Percentiles rank a stretch among this genome's conserved stretches.
These are phyloP conservation scores for Xenopus tropicalis DNA, from an alignment of 2,113 vertebrate genomes.

Conservation along the genomic window DNA sequence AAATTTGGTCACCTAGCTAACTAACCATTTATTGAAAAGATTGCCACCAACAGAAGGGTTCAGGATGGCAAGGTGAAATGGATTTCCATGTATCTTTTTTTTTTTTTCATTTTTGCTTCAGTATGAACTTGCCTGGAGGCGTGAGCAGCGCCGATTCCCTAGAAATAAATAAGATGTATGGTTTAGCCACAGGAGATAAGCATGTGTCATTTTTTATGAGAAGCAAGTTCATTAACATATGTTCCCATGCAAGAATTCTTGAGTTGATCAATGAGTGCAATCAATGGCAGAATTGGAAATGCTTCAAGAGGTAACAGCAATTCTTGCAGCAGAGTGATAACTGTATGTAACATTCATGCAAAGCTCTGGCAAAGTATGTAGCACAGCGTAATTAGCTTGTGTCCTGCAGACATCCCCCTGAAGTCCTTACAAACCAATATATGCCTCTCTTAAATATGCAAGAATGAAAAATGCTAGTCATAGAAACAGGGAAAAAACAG, in stretches of 20 bases:
- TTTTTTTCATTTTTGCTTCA: not conserved
- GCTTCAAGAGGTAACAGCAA: not conserved
- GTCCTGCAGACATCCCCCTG: not conserved
- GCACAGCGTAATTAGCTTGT: not conserved
- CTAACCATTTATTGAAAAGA: too few relatives aligned
- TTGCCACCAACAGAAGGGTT: too few relatives aligned
- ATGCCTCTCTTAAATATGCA: not conserved
- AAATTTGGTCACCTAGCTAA: too few relatives aligned
- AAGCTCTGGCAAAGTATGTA: not conserved
- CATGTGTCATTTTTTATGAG: not conserved
- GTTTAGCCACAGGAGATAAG: not conserved
- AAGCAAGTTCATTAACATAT: constrained; percentile 3
- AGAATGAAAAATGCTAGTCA: not conserved
- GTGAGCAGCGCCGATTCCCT: not conserved
- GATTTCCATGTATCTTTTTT: too few relatives aligned
- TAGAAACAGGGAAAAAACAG: not conserved
- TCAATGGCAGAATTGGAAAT: not conserved
- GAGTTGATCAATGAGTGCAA: not conserved
- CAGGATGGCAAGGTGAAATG: too few relatives aligned
- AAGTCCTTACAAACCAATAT: not conserved
- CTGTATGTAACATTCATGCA: not conserved
- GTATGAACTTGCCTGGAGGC: not conserved
- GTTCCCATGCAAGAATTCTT: not conserved
- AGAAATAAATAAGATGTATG: not conserved
- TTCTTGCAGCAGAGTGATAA: not conserved